These are phyloP conservation scores for Galago senegalensis DNA, from an alignment of 2,797 vertebrate genomes.

Conservation along the genomic window DNA sequence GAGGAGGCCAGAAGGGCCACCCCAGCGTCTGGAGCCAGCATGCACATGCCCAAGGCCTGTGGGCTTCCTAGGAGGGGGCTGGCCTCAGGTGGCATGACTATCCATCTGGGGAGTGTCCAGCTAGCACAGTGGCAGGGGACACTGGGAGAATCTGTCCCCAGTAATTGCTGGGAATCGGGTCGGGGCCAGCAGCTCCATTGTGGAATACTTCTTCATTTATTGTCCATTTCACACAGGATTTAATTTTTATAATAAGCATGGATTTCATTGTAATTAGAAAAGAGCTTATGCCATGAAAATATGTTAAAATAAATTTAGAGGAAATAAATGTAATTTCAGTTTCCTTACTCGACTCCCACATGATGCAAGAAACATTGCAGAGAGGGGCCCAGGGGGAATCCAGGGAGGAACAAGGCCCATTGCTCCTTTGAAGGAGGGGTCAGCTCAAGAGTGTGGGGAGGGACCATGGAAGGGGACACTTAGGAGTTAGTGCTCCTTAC, in stretches of 20 bases:
- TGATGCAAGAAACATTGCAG: background rate
- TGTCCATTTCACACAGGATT: background rate
- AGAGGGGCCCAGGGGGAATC: background rate
- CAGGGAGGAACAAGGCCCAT: rapidly evolving
- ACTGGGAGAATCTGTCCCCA: rapidly evolving
- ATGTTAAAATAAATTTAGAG: background rate
- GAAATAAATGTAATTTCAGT: background rate
- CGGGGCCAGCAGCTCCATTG: rapidly evolving
- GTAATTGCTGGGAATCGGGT: background rate
- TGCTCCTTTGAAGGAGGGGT: rapidly evolving
- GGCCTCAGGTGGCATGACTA: background rate
- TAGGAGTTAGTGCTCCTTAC: background rate
- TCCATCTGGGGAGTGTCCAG: background rate
- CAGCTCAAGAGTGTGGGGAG: background rate
- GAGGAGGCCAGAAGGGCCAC: conserved; percentile 86
- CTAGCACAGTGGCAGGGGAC: rapidly evolving
- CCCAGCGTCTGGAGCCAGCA: conserved; percentile 89
- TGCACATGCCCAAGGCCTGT: conserved; percentile 80
- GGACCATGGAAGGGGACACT: background rate
- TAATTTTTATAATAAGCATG: background rate
- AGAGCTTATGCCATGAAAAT: background rate
- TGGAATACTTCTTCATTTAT: rapidly evolving
- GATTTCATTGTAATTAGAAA: background rate
- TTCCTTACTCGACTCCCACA: background rate
- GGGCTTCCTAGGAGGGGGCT: background rate